Conservation (phyloP, 2,888 invertebrate genomes). For the Diarsia mendica region DNA sequence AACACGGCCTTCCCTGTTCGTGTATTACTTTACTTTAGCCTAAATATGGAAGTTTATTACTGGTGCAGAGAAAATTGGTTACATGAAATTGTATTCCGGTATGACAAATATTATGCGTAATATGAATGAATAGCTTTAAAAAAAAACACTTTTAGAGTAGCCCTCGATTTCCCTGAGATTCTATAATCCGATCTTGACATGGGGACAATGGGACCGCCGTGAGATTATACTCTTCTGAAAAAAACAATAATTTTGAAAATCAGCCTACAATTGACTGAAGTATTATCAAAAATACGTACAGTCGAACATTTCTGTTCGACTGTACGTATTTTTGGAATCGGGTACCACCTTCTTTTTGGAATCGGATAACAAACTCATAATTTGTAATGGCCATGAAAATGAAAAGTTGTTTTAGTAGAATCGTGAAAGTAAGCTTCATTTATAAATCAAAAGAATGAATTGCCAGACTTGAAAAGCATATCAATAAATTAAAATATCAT, state of each 20-base stretch:
- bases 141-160: too few relatives aligned
- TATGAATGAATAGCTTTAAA: not conserved
- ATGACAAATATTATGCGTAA: conserved; percentile 9
- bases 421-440: not conserved
- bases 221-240: too few relatives aligned
- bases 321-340: too few relatives aligned
- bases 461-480: not conserved
- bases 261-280: too few relatives aligned
- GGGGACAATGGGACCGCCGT: too few relatives aligned
- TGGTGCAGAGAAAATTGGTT: conserved; percentile 32
- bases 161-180: too few relatives aligned
- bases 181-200: too few relatives aligned
- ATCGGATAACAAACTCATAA: not conserved
- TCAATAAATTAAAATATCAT: conserved; percentile 14
- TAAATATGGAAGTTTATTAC: conserved; percentile 39
- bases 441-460: not conserved
- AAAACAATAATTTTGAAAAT: too few relatives aligned
- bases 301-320: too few relatives aligned
- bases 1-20: conserved; percentile 44
- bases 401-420: not conserved
- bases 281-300: too few relatives aligned
- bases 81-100: conserved; percentile 26
- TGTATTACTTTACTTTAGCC: conserved; percentile 41
- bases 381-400: not conserved
- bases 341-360: too few relatives aligned